A percentile compares a stretch with the other conserved stretches of the same genome.
Conservation (phyloP, 2,888 invertebrate species). For the Heliconius erato region DNA sequence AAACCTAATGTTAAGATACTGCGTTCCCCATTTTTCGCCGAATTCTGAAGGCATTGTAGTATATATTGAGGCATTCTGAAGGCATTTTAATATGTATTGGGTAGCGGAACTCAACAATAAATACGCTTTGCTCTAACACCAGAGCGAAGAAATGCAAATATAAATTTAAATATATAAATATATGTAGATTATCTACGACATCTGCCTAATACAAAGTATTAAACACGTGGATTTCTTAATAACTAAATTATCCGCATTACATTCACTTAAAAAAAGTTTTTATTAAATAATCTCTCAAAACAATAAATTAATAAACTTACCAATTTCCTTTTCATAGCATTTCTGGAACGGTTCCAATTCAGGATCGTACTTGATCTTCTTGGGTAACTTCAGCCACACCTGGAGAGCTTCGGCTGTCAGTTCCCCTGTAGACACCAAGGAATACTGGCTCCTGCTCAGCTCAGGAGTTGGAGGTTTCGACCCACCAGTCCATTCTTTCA, state of each 20-base stretch:
- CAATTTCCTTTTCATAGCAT: constrained; percentile 82
- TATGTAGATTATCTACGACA: background rate
- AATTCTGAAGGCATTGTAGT: too few species aligned
- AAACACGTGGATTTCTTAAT: too few species aligned
- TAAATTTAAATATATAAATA: background rate
- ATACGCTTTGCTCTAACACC: too few species aligned
- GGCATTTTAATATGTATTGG: too few species aligned
- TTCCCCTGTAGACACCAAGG: constrained; percentile 81
- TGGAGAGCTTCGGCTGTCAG: constrained; percentile 86
- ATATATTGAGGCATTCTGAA: too few species aligned
- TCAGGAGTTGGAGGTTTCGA: constrained; percentile 73
- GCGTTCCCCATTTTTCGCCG: too few species aligned
- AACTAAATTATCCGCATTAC: too few species aligned
- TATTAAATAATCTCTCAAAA: too few species aligned
- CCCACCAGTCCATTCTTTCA: constrained; percentile 68
- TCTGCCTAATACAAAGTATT: background rate
- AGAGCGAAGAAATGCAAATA: too few species aligned
- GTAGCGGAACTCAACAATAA: too few species aligned
- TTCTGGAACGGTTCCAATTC: constrained; percentile 86
- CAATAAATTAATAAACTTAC: constrained; percentile 61
- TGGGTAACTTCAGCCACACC: constrained; percentile 88
- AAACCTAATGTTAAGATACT: background rate
- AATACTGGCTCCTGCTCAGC: constrained; percentile 79
- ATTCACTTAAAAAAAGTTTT: too few species aligned
- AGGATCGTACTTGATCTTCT: constrained; percentile 88